Conservation (phyloP, 2,113 vertebrate species). For the Salvelinus namaycush region DNA sequence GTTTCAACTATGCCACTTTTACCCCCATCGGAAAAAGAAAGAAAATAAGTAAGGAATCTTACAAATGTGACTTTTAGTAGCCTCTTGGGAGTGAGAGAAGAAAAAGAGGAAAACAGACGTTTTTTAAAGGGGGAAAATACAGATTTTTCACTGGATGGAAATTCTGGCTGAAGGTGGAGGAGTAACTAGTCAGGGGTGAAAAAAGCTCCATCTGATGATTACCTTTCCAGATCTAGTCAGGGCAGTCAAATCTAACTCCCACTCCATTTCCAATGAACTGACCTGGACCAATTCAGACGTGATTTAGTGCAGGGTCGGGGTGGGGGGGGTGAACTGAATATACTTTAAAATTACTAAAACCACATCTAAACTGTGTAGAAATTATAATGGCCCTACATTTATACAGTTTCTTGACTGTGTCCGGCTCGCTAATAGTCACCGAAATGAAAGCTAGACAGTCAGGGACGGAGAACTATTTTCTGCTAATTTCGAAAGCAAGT, state of each 20-base stretch:
- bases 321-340: too few species aligned
- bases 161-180: conserved; percentile 48
- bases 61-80: conserved; percentile 24
- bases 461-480: too few species aligned
- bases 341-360: too few species aligned
- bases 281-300: conserved; percentile 30
- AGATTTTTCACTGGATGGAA: conserved; percentile 44
- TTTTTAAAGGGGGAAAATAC: conserved; percentile 21
- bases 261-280: conserved; percentile 37
- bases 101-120: conserved; percentile 55
- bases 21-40: conserved; percentile 19
- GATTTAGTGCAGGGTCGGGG: not conserved
- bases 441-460: too few species aligned
- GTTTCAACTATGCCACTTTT: conserved; percentile 17
- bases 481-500: too few species aligned
- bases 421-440: too few species aligned
- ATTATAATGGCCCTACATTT: too few species aligned
- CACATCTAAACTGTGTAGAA: too few species aligned
- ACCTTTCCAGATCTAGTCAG: not conserved
- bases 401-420: too few species aligned
- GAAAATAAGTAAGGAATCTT: conserved; percentile 29
- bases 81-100: conserved; percentile 15
- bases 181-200: not conserved
- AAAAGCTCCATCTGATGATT: not conserved
- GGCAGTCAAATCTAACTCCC: conserved; percentile 41